Conservation (phyloP, 2,888 invertebrate genomes). For the Acleris laterana region DNA sequence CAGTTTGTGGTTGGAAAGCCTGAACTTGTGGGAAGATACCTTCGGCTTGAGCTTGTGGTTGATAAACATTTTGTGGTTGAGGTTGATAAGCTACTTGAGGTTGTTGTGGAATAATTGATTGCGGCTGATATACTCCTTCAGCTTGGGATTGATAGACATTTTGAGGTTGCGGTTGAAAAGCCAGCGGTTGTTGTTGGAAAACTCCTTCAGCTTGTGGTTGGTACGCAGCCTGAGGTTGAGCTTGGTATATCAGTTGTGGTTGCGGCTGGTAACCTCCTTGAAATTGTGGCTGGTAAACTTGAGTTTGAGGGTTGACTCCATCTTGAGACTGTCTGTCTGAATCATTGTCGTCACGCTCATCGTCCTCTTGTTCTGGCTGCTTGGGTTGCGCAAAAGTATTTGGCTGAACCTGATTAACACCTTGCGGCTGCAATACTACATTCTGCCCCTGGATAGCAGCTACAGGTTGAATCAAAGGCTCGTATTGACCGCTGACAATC, state of each 20-base stretch:
- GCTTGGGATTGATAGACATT: constrained; percentile 27
- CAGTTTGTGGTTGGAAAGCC: constrained; percentile 13
- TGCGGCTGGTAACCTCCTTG: constrained; percentile 19
- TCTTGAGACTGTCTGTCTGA: constrained; percentile 43
- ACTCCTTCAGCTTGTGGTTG: constrained; percentile 28
- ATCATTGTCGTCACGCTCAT: constrained; percentile 35
- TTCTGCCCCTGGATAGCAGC: constrained; percentile 56
- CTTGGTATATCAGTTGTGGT: constrained; percentile 17
- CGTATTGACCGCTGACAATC: constrained; percentile 44
- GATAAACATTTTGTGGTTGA: constrained; percentile 6
- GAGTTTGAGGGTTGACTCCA: constrained; percentile 31
- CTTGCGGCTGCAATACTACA: constrained; percentile 51
- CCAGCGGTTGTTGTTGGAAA: constrained; percentile 10
- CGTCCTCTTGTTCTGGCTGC: constrained; percentile 31
- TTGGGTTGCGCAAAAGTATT: constrained; percentile 39
- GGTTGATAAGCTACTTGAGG: constrained; percentile 5
- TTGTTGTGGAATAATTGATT: constrained; percentile 1
- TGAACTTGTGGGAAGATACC: neutral
- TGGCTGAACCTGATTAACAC: constrained; percentile 45
- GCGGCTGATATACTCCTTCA: constrained; percentile 23
- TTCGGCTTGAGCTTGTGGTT: neutral
- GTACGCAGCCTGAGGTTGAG: constrained; percentile 38
- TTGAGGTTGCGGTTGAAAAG: constrained; percentile 38
- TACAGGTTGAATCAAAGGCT: constrained; percentile 40
- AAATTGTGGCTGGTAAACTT: constrained; percentile 26